Evolutionary conservation across 64 coral and sea anemone species (phyloP).

Genomic region (Porites australiensis): DNA sequence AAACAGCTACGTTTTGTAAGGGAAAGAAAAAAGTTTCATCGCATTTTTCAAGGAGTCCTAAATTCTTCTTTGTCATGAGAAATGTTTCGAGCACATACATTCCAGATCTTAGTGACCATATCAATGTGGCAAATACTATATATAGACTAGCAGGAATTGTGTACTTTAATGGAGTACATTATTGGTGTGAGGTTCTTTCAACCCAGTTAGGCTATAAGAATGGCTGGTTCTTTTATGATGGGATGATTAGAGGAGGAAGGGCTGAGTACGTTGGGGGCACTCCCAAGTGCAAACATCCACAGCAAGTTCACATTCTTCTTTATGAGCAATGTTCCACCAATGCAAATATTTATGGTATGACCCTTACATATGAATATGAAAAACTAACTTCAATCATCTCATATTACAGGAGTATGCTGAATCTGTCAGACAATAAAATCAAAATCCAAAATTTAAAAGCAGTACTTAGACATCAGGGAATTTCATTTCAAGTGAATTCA

Average conservation of each 20-base stretch:
- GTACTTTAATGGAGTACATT: slow-evolving; percentile 22
- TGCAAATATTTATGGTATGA: neutral
- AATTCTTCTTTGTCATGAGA: slow-evolving; percentile 11
- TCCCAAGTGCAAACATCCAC: slow-evolving; percentile 4
- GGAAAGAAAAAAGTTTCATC: slow-evolving; percentile 1
- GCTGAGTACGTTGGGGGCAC: slow-evolving; percentile 18
- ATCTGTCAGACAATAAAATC: neutral
- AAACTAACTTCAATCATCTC: neutral
- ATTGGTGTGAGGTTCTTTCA: slow-evolving; percentile 38
- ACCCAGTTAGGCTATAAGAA: slow-evolving; percentile 3
- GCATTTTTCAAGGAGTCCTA: neutral
- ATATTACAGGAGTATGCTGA: neutral
- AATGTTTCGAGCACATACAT: slow-evolving; percentile 14
- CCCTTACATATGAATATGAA: neutral
- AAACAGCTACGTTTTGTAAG: slow-evolving; percentile 1
- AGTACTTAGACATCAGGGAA: slow-evolving; percentile 7
- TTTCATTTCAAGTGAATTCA: slow-evolving; percentile 27
- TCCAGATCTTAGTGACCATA: neutral
- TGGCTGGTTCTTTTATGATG: slow-evolving; percentile 55
- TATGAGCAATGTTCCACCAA: neutral
- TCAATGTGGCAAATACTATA: neutral
- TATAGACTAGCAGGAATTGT: slow-evolving; percentile 28
- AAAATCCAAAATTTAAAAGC: neutral
- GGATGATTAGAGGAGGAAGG: neutral
- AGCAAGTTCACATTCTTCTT: slow-evolving; percentile 8